Percentiles rank a stretch among this genome's conserved stretches.
Conservation (phyloP, 2,113 vertebrate species). For the Actenoides lindsayi region DNA sequence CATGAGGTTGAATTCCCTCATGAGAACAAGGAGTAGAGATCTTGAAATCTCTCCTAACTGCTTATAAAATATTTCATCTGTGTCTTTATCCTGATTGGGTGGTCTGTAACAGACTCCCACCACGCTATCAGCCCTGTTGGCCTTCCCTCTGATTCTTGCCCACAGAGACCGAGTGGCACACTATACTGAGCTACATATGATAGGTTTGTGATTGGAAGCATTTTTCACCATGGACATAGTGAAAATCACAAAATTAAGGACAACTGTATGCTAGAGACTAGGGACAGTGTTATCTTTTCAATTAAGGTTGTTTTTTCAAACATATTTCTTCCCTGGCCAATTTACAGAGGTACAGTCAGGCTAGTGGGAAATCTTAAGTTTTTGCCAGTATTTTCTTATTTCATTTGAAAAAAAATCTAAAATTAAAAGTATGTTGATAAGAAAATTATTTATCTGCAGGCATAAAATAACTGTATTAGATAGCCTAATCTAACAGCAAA, state of each 20-base stretch:
- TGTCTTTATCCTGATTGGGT: too few species aligned
- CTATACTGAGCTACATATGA: constrained; percentile 16
- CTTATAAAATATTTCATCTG: too few species aligned
- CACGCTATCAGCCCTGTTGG: too few species aligned
- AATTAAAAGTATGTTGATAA: not conserved
- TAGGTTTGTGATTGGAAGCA: constrained; percentile 26
- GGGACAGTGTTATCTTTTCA: not conserved
- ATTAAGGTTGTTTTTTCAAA: not conserved
- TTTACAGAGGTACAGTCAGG: not conserved
- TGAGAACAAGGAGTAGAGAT: too few species aligned
- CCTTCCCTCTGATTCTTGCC: too few species aligned
- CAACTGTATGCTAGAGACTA: not conserved
- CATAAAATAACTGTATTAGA: not conserved
- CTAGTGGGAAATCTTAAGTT: not conserved
- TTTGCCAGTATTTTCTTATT: not conserved
- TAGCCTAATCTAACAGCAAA: not conserved
- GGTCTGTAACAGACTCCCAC: too few species aligned
- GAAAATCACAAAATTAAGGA: too few species aligned
- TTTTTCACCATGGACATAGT: not conserved
- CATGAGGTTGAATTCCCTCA: too few species aligned
- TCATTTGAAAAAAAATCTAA: not conserved
- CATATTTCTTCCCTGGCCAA: not conserved
- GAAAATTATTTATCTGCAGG: not conserved
- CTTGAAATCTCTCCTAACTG: too few species aligned
- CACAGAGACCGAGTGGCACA: not conserved